Evolutionary conservation across 2,113 vertebrate genomes (phyloP), one percentile per base, ranked within the genome.

Genomic region (Dicrurus megarhynchus): DNA sequence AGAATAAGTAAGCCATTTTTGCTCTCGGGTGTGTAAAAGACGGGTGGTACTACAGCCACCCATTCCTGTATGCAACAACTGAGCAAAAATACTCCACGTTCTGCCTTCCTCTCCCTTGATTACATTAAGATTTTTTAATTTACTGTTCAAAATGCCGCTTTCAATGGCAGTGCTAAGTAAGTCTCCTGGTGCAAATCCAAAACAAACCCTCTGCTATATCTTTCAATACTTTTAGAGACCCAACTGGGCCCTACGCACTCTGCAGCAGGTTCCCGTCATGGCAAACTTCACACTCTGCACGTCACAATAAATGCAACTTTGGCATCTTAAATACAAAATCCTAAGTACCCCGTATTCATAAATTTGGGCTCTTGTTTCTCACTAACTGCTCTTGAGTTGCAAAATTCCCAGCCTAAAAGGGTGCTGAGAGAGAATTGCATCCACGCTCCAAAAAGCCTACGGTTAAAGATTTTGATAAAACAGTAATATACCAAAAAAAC

Each of bases 401-500:
- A 81, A 42, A 27, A 41, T 73, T 80, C 33, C 28, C 63, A 60
- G 28, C 24, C n/a, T 82, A 49, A 64, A 50, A 83, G 23, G 55
- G 30, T 71, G 49, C 22, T 68, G 53, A 83, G 42, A 55, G 42
- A 83, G 10, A n/a, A 61, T 3, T 74, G 35, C 33, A 86, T 74
- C 47, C 47, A 78, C 17, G 35, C 30, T 88, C 47, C 28, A 37
- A 79, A 57, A 22, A 65, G 24, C 10, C 21, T 16, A 37, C 24
- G 28, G 50, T 77, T 90, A 63, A 77, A 90, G 52, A 55, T 85
- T 83, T 47, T 78, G 61, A 70, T 67, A 80, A 93, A 92, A 77
- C n/a, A 70, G 35, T n/a, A 93, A 69, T 20, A 87, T 15, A 59
- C 32, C 6, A 30, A 19, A 90, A 77, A 65, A 49, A 32, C 2